Base-by-base conservation (phyloP, 2,797 vertebrate genomes). In the Pipistrellus pipistrellus region DNA sequence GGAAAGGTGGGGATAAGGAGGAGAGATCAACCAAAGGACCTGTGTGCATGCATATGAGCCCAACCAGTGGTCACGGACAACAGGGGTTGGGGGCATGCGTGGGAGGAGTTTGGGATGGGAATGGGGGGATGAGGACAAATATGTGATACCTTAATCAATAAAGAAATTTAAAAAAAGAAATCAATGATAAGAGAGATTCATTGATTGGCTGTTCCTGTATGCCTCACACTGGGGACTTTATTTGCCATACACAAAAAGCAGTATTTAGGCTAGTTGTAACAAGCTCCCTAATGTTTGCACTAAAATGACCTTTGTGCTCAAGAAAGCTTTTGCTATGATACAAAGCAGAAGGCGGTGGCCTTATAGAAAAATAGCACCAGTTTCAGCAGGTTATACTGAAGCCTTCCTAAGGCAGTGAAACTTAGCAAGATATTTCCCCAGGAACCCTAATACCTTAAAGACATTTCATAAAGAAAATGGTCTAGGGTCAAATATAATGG, bases 241-340 rank as follows among this genome's bases (percentile, higher is more conserved):
- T 86, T 66, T 85, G 18, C 21, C 38, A 69, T 14, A n/a, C 32
- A 73, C 30, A 15, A 15, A 80, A 66, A 41, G 55, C 57, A 35
- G 10, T 85, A 81, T 48, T 94, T 78, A 73, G 10, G 18, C 46
- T 72, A 81, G 41, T 85, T 82, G n/a, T 72, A 85, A 64, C 41
- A 71, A 3, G 21, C 1, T 88, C 27, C 23, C n/a, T 77, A 82
- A 82, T 73, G 8, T 11, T 93, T 15, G 17, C 35, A 64, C 53
- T 71, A 53, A 75, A 48, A 9, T 46, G 27, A 41, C 12, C 18
- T 83, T 88, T 82, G 21, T 55, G 32, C 27, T 72, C 38, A 88
- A 69, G 41, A 69, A 51, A 14, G 4, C 6, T 21, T 87, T 5
- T 80, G 44, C 78, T 38, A 59, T 87, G 21, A 55, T 75, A 71